Conservation (phyloP, 2,113 vertebrate genomes). For the Microtus pennsylvanicus region DNA sequence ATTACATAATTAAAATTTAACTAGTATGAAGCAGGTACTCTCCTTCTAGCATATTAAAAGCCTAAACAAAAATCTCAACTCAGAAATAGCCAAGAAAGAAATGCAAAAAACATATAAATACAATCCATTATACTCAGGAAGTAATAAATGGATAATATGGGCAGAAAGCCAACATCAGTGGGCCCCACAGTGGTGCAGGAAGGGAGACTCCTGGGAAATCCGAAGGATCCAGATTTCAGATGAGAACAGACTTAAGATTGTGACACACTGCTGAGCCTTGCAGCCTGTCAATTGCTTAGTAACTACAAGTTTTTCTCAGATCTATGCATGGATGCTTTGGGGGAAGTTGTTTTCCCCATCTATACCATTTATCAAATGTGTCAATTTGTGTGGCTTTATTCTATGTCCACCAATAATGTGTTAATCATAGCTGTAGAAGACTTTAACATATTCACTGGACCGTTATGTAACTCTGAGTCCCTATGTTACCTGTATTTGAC, state of each 20-base stretch:
- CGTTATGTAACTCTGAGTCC: background rate
- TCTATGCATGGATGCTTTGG: background rate
- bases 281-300: background rate
- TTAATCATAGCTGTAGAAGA: background rate
- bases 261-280: background rate
- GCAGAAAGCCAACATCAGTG: background rate
- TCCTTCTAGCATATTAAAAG: background rate
- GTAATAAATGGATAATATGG: background rate
- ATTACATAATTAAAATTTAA: constrained; percentile 24
- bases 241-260: background rate
- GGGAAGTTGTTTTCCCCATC: background rate
- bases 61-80: background rate
- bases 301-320: background rate
- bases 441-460: background rate
- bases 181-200: background rate
- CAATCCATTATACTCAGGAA: background rate
- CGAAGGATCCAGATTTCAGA: background rate
- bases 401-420: background rate
- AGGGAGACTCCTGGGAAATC: background rate
- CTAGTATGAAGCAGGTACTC: background rate
- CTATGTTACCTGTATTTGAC: background rate
- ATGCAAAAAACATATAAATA: background rate
- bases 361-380: background rate
- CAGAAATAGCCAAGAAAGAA: background rate
- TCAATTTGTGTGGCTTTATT: constrained; percentile 21